phyloP scores from a whole-genome alignment of 2,888 invertebrate species.

The Sphecodes monilicornis region DNA sequence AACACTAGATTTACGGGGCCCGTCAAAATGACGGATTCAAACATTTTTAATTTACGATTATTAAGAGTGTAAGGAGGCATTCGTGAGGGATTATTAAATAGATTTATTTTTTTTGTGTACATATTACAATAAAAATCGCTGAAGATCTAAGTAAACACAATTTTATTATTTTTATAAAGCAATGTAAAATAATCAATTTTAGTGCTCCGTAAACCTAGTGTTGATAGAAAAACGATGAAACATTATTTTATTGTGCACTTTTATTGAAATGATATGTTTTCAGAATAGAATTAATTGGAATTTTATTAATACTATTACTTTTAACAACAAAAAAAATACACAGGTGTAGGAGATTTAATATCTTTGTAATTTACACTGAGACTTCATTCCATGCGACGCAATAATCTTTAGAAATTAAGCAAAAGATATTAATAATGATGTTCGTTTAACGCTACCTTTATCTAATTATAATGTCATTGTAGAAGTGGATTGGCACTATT shows the following conservation, averaged over 20 bases:
- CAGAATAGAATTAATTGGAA: neutral
- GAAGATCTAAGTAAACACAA: too few species aligned
- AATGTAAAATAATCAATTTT: too few species aligned
- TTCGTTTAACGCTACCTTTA: neutral
- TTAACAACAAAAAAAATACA: neutral
- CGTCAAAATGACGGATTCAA: too few species aligned
- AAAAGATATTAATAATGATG: neutral
- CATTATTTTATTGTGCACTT: neutral
- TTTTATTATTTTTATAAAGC: too few species aligned
- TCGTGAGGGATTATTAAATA: too few species aligned
- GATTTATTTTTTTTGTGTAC: too few species aligned
- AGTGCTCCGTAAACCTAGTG: too few species aligned
- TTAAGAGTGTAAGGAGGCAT: too few species aligned
- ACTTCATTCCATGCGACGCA: neutral
- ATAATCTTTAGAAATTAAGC: neutral
- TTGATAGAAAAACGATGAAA: too few species aligned
- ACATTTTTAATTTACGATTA: too few species aligned
- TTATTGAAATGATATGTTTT: neutral
- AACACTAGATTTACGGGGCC: too few species aligned
- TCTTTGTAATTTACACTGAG: neutral
- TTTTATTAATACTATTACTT: neutral
- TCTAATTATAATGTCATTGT: slow-evolving; percentile 7
- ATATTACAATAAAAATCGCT: too few species aligned
- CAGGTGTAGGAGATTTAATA: neutral
- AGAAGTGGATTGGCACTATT: neutral